Evolutionary conservation across 2,888 invertebrate species (phyloP).

Genomic region (Acleris laterana): DNA sequence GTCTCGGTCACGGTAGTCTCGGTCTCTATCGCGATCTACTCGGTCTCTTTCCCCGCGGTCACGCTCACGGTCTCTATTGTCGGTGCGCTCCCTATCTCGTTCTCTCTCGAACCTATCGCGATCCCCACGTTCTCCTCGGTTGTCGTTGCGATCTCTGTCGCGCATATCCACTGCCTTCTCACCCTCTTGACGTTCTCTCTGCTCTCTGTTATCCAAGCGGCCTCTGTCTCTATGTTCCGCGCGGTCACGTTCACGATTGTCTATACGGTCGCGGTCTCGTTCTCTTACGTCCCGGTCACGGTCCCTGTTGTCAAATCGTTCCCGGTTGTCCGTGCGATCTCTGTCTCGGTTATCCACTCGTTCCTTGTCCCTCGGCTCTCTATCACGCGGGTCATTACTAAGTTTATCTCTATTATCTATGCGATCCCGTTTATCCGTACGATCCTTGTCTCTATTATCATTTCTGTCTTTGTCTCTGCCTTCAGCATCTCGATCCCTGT

Average conservation of each 20-base stretch:
- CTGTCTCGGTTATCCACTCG: constrained; percentile 39
- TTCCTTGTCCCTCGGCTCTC: constrained; percentile 38
- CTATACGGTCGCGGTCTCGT: constrained; percentile 55
- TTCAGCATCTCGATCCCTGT: constrained; percentile 60
- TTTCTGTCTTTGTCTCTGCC: constrained; percentile 52
- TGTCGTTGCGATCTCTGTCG: constrained; percentile 53
- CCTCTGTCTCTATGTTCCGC: constrained; percentile 46
- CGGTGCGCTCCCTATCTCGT: constrained; percentile 55
- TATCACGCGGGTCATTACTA: constrained; percentile 38
- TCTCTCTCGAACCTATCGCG: constrained; percentile 58
- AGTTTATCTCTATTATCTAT: constrained; percentile 57
- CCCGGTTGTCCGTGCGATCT: constrained; percentile 43
- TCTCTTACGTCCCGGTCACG: constrained; percentile 45
- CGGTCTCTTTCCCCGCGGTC: constrained; percentile 51
- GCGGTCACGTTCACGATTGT: constrained; percentile 9
- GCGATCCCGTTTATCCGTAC: constrained; percentile 52
- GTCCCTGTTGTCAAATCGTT: constrained; percentile 39
- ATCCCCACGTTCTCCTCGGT: constrained; percentile 54
- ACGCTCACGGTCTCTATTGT: constrained; percentile 52
- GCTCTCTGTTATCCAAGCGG: constrained; percentile 47
- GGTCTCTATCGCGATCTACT: constrained; percentile 52
- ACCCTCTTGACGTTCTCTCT: constrained; percentile 44
- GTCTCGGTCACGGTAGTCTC: constrained; percentile 51
- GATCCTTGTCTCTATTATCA: constrained; percentile 66
- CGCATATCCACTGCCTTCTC: constrained; percentile 46